Evolutionary conservation across 2,888 invertebrate genomes (phyloP).

Genomic region (Pachliopta kotzebuea): DNA sequence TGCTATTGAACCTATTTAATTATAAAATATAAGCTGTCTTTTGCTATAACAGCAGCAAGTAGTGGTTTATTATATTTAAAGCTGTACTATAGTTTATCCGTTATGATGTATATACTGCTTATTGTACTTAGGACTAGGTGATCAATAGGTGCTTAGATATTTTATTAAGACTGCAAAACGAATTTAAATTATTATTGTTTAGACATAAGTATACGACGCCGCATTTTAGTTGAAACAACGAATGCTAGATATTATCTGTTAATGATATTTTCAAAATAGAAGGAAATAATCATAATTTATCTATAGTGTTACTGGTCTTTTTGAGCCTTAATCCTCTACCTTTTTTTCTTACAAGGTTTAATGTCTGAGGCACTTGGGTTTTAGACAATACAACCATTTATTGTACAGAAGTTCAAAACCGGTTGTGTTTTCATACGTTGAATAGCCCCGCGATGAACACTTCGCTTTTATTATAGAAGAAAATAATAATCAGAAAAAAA

Average conservation of each 20-base stretch:
- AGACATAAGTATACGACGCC: constrained; percentile 36
- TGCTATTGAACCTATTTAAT: not conserved
- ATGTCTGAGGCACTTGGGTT: no score
- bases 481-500: not conserved
- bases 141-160: constrained; percentile 67
- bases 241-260: not conserved
- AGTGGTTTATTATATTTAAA: constrained; percentile 1
- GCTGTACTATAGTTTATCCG: constrained; percentile 20
- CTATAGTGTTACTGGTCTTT: no score
- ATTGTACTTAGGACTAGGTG: constrained; percentile 43
- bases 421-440: no score
- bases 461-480: no score
- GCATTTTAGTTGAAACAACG: constrained; percentile 14
- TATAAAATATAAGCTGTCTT: not conserved
- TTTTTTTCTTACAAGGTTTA: no score
- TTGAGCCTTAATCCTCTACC: no score
- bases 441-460: no score
- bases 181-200: constrained; percentile 63
- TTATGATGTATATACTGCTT: constrained; percentile 41
- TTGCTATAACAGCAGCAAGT: not conserved
- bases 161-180: constrained; percentile 73
- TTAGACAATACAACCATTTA: no score
- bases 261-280: constrained; percentile 19
- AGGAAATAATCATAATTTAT: not conserved
- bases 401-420: no score